A percentile compares a stretch with the other conserved stretches of the same genome.
phyloP scores from a whole-genome alignment of 2,888 invertebrate genomes.

The Lottia scabra region DNA sequence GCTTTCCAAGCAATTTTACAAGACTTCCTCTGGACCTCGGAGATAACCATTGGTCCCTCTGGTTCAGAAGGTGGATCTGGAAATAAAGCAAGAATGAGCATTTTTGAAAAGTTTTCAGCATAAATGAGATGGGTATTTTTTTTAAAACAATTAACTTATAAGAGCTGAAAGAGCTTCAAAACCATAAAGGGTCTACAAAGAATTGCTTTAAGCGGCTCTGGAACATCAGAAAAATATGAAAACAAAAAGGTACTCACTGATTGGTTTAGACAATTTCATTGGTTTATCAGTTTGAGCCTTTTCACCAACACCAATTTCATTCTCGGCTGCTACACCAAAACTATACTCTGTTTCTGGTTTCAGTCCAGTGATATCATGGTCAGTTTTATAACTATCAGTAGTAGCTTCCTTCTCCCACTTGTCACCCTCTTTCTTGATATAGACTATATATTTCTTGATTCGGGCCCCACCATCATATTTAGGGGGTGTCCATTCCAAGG shows the following conservation, averaged over 20 bases:
- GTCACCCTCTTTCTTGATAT: conserved; percentile 42
- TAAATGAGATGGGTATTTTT: too few relatives aligned
- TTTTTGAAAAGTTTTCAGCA: too few relatives aligned
- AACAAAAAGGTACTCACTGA: conserved; percentile 47
- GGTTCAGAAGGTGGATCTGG: conserved; percentile 56
- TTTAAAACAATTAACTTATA: too few relatives aligned
- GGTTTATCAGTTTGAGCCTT: conserved; percentile 47
- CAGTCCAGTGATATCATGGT: conserved; percentile 42
- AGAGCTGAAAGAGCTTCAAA: too few relatives aligned
- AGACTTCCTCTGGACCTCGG: conserved; percentile 48
- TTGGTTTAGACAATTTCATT: conserved; percentile 50
- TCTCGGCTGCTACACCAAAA: conserved; percentile 68
- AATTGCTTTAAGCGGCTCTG: too few relatives aligned
- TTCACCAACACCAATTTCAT: conserved; percentile 60
- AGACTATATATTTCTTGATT: conserved; percentile 58
- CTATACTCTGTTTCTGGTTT: conserved; percentile 61
- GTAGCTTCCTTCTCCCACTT: conserved; percentile 51
- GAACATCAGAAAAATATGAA: too few relatives aligned
- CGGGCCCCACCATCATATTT: conserved; percentile 61
- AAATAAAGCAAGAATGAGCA: neutral
- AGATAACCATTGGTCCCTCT: conserved; percentile 50
- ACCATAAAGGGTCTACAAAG: too few relatives aligned
- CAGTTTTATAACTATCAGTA: conserved; percentile 47
- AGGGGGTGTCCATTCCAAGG: conserved; percentile 68
- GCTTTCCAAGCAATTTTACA: conserved; percentile 52